These are phyloP conservation scores for Microcebus murinus DNA, from an alignment of 2,113 vertebrate species.

Conservation along the genomic window DNA sequence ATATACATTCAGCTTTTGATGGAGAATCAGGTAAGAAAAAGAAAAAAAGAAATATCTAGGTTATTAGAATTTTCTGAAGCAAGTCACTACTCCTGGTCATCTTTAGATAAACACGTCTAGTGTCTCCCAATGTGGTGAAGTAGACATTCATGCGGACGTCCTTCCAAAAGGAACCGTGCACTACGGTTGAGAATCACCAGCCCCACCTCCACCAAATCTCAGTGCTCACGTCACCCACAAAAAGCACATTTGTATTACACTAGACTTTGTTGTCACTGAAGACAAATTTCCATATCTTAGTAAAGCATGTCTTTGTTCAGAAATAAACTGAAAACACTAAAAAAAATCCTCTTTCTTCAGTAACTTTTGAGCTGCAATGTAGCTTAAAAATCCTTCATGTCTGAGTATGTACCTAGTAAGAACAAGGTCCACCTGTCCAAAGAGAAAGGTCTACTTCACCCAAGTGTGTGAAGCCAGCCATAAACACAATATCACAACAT, in stretches of 20 bases:
- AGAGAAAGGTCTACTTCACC: not conserved
- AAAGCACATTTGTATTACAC: not conserved
- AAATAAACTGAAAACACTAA: not conserved
- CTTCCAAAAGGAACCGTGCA: not conserved
- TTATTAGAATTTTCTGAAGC: not conserved
- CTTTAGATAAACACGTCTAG: not conserved
- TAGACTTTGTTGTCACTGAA: not conserved
- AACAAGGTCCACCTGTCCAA: not conserved
- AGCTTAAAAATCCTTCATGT: not conserved
- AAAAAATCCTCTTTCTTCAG: not conserved
- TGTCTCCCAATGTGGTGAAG: not conserved
- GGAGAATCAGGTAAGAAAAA: not conserved
- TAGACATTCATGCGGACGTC: not conserved
- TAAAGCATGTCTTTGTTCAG: not conserved
- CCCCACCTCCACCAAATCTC: not conserved
- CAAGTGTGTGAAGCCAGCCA: not conserved
- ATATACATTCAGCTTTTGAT: not conserved
- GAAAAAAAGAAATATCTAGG: not conserved
- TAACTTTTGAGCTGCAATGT: not conserved
- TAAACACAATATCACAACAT: rapidly evolving
- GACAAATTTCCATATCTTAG: not conserved
- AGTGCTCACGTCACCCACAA: not conserved
- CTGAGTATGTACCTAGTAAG: not conserved
- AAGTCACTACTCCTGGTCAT: not conserved
- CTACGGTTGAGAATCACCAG: not conserved